A percentile compares a stretch with the other conserved stretches of the same genome.
These are phyloP conservation scores for Microcebus lehilahytsara DNA, from an alignment of 2,113 vertebrate genomes.

Conservation along the genomic window DNA sequence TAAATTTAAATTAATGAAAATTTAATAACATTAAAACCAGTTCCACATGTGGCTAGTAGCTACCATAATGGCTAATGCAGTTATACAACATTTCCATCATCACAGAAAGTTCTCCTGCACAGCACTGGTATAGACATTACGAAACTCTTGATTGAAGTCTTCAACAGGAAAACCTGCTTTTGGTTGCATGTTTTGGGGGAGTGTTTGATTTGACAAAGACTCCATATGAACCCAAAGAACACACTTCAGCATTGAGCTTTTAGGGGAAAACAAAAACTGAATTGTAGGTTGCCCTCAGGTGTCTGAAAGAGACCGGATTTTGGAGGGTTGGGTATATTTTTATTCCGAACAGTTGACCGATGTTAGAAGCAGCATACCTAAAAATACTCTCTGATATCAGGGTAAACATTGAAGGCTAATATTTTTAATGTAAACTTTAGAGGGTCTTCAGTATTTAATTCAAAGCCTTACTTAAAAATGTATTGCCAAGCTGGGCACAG, in stretches of 20 bases:
- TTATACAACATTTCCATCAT: background rate
- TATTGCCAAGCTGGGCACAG: too few species aligned
- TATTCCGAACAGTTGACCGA: background rate
- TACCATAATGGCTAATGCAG: background rate
- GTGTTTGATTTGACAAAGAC: background rate
- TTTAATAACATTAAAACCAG: background rate
- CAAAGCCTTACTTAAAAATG: background rate
- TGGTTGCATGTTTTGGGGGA: background rate
- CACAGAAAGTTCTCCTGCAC: background rate
- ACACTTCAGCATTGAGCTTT: background rate
- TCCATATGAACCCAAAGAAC: background rate
- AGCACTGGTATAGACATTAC: background rate
- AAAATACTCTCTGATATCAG: background rate
- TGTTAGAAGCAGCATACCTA: constrained; percentile 12
- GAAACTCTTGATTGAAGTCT: background rate
- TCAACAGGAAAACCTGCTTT: background rate
- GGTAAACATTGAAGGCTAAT: constrained; percentile 11
- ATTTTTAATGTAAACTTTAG: constrained; percentile 30
- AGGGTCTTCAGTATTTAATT: constrained; percentile 8
- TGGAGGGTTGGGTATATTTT: background rate
- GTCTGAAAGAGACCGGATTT: constrained; percentile 22
- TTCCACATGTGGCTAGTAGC: background rate
- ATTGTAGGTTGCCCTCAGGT: background rate
- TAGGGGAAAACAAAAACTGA: background rate
- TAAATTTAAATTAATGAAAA: background rate